Evolutionary conservation across 2,113 vertebrate genomes (phyloP), one percentile per base, ranked within the genome.

Genomic region (Proteles cristata): DNA sequence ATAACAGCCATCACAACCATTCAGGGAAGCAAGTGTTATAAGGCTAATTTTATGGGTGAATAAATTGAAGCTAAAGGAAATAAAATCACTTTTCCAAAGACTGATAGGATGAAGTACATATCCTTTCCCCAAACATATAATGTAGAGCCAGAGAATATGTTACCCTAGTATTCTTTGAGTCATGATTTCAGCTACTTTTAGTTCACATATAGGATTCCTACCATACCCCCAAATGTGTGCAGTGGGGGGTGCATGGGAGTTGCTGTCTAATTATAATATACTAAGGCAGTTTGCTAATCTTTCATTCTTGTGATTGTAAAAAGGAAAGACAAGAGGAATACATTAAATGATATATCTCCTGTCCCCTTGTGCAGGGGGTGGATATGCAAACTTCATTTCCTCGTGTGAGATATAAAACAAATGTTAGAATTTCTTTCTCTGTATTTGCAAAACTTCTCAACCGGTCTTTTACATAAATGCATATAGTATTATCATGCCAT

Each of bases 61-160:
- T 35, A 91, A 93, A 85, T 25, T 9, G 19, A 96, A 94, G 55
- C 35, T 79, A 88, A 88, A 88, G 80, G n/a, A 74, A 91, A 69
- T 71, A 80, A 93, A 93, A 76, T 39, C 50, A 86, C 11, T 82
- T 94, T n/a, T 86, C 21, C 35, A 58, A 80, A 93, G 76, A 84
- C 55, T 87, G 48, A n/a, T 9, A 69, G 31, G 43, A 65, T 63
- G 77, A 93, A 88, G 25, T 74, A 5, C 1, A 14, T 85, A 61
- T 85, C 10, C 35, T 53, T 80, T 94, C 39, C 26, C 74, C 23
- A 85, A 61, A 35, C 3, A 48, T 5, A 16, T 43, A 71, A 84
- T 21, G 2, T 53, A 25, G 15, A 84, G 53, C 26, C 10, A 92
- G 35, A 82, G 91, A 43, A 19, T 15, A 55, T 33, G 25, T 43